These are phyloP conservation scores for Catharus ustulatus DNA, from an alignment of 2,797 vertebrate genomes.

Conservation along the genomic window DNA sequence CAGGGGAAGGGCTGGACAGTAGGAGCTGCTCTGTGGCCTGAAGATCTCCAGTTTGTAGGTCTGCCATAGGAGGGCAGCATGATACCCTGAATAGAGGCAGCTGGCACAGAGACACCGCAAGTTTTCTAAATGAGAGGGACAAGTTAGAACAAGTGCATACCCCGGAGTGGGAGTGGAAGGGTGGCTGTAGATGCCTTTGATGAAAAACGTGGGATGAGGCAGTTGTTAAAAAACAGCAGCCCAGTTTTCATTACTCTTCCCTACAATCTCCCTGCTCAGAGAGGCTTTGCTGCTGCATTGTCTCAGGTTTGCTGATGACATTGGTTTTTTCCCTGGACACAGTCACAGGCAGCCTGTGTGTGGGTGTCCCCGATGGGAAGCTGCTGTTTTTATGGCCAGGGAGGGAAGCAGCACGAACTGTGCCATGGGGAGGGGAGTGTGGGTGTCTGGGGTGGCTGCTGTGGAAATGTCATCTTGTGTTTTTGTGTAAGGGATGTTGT, in stretches of 20 bases:
- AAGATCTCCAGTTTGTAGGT: not conserved
- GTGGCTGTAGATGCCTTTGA: not conserved
- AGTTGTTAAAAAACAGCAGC: not conserved
- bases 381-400: not conserved
- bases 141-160: constrained; percentile 1
- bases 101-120: not conserved
- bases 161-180: not conserved
- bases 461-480: not conserved
- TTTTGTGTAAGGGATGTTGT: not conserved
- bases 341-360: not conserved
- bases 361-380: not conserved
- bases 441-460: not conserved
- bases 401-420: not conserved
- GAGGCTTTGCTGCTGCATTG: not conserved
- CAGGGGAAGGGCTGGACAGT: not conserved
- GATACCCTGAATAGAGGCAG: not conserved
- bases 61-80: constrained; percentile 55
- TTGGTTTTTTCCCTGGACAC: not conserved
- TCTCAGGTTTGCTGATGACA: not conserved
- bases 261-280: not conserved
- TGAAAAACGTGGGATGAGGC: not conserved
- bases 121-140: not conserved
- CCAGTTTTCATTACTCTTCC: not conserved
- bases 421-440: not conserved
- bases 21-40: not conserved